Evolutionary conservation across 2,113 vertebrate genomes (phyloP).

Genomic region (Dascyllus trimaculatus): DNA sequence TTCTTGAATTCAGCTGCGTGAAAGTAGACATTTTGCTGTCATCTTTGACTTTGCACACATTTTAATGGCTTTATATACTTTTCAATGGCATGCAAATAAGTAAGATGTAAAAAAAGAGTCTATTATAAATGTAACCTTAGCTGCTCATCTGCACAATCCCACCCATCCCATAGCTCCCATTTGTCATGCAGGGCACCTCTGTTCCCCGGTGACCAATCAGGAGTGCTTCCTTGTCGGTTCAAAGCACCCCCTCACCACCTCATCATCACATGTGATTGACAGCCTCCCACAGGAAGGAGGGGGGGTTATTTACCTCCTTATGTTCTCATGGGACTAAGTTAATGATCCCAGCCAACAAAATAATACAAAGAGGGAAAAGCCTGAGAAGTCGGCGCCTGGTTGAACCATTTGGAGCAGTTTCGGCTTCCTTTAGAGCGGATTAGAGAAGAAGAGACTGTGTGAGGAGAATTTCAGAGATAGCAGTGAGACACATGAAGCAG

Average conservation of each 20-base stretch:
- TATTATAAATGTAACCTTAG: slow-evolving; percentile 63
- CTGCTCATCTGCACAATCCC: slow-evolving; percentile 60
- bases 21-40: slow-evolving; percentile 42
- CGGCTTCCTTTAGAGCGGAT: slow-evolving; percentile 75
- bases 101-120: slow-evolving; percentile 20
- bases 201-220: slow-evolving; percentile 80
- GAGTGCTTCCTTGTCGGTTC: slow-evolving; percentile 62
- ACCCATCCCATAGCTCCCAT: slow-evolving; percentile 57
- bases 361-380: slow-evolving; percentile 77
- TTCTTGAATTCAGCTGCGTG: slow-evolving; percentile 25
- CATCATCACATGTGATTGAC: slow-evolving; percentile 81
- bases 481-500: slow-evolving; percentile 62
- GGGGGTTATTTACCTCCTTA: slow-evolving; percentile 77
- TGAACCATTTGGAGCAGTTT: slow-evolving; percentile 78
- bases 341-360: slow-evolving; percentile 81
- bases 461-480: slow-evolving; percentile 79
- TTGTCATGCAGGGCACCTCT: slow-evolving; percentile 71
- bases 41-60: slow-evolving; percentile 34
- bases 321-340: slow-evolving; percentile 80
- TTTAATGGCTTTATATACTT: slow-evolving; percentile 36
- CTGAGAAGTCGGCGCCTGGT: slow-evolving; percentile 76
- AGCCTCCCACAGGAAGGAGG: slow-evolving; percentile 75
- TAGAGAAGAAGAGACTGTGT: slow-evolving; percentile 73
- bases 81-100: slow-evolving; percentile 60
- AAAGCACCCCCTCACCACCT: slow-evolving; percentile 59